Evolutionary conservation across 2,797 vertebrate genomes (phyloP), one percentile per base, ranked within the genome.

Genomic region (Characodon lateralis): DNA sequence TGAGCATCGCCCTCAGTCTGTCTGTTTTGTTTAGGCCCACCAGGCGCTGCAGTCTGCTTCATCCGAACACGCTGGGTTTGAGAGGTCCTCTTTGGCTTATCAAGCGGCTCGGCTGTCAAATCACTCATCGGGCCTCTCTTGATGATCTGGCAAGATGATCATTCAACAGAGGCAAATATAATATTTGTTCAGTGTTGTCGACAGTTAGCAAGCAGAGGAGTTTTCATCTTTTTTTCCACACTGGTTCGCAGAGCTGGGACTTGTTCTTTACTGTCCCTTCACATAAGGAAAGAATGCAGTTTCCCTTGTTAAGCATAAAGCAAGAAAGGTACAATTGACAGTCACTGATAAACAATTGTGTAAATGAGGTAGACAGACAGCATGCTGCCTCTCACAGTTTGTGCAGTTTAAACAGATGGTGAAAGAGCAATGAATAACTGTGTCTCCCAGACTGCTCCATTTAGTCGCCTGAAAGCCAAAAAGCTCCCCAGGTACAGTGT

Each of bases 381-480:
- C 74, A 79, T 70, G n/a, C 83, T 76, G 76, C 81, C 65, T 79
- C 76, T 83, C 80, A 50, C 73, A 76, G 70, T 41, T 83, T 83
- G 86, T 76, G 81, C 61, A 68, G 85, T 73, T 77, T 80, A 79
- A 87, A 85, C 87, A 89, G 88, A 90, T 83, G 89, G 78, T 12
- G 50, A 76, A 73, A 84, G 86, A 71, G 73, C 80, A 77, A 78
- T 87, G 85, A 89, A 72, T 89, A 87, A 87, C 82, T 77, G 84
- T 80, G 85, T 78, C 79, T 70, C 76, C 75, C 73, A 87, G 81
- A 87, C 85, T 46, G 24, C 83, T 88, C 78, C 76, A 82, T 92
- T 90, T 86, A 91, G 88, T 78, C 79, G 79, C 76, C 86, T 91
- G 83, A 90, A 88, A 90, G 50, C 78, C 77, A 82, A 90, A 93